Percentiles rank a stretch among this genome's conserved stretches.
Evolutionary conservation across 2,888 invertebrate genomes (phyloP).

Genomic region (Chymomyza caudatula): DNA sequence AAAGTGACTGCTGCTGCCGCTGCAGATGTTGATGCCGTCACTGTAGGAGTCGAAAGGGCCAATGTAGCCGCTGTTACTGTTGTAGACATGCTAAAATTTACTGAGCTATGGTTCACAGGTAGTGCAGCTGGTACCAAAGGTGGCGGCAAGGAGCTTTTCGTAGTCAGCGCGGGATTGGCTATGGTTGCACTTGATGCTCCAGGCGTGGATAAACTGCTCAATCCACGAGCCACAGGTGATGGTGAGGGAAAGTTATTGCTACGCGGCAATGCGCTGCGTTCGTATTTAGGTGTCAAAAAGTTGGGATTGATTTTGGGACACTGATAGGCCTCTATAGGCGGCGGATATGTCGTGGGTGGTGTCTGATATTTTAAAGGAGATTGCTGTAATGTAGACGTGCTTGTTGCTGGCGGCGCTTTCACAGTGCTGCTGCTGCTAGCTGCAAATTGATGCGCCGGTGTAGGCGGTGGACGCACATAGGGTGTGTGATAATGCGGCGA

Average conservation of each 20-base stretch:
- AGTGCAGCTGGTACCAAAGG: conserved; percentile 19
- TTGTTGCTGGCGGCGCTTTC: conserved; percentile 20
- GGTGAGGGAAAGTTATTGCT: conserved; percentile 68
- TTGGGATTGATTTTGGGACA: conserved; percentile 78
- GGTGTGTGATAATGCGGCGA: conserved; percentile 72
- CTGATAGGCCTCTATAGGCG: conserved; percentile 77
- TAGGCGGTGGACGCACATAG: conserved; percentile 67
- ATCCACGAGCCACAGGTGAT: conserved; percentile 45
- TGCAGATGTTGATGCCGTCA: conserved; percentile 12
- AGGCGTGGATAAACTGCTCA: conserved; percentile 27
- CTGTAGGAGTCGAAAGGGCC: conserved; percentile 46
- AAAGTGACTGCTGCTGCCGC: conserved; percentile 6
- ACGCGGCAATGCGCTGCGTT: conserved; percentile 70
- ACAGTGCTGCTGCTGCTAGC: conserved; percentile 43
- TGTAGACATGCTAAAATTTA: conserved; percentile 40
- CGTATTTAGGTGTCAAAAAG: conserved; percentile 77
- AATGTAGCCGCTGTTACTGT: conserved; percentile 44
- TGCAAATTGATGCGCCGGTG: conserved; percentile 55
- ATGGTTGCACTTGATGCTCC: background rate
- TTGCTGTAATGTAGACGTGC: conserved; percentile 36
- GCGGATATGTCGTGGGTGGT: conserved; percentile 76
- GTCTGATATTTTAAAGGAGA: conserved; percentile 75
- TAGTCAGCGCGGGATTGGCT: conserved; percentile 6
- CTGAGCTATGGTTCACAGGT: conserved; percentile 17
- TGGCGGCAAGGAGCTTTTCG: conserved; percentile 24